Base-by-base conservation (phyloP, 1,140 invertebrate species). In the Augochlora pura region DNA sequence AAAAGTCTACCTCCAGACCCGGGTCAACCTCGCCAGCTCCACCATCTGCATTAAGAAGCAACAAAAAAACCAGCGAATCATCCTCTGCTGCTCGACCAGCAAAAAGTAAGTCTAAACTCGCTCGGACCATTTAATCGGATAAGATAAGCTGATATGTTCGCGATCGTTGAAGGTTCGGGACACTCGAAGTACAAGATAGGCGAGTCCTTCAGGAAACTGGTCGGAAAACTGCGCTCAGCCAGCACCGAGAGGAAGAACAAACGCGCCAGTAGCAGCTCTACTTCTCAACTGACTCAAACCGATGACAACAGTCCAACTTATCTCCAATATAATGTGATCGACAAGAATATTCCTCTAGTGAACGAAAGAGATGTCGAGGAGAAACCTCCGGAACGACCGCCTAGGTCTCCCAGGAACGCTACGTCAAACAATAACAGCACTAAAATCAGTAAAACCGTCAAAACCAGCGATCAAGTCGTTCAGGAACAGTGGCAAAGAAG, bases 211-310 rank as follows among this genome's bases (percentile, higher is more conserved):
- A 93, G 96, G 65, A 96, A 96, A 87, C 90, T 97, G 67, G 96
- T 97, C 6, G 96, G 96, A 52, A 96, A 96, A 90, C 95, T 97
- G 60, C 94, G 96, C 0, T 96, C 96, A 2, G 95, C 95, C 9
- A 96, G 96, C 73, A 94, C 95, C 0, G 96, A 96, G 89, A 94
- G 96, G n/a, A 95, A 95, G 74, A 94, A 94, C 21, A 94, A 94
- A 71, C 94, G 78, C 77, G 86, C 75, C 0, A 73, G 68, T 6
- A 70, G 74, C 46, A 80, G 77, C 66, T 91, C 88, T 1, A 86
- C 83, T 10, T 91, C 91, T 4, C 93, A 90, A 91, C 87, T 91
- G 89, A 93, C 86, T 87, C 93, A 84, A 92, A 94, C 93, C 83
- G 94, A 94, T 78, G 89, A 94, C 72, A 91, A 93, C 54, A 80